A percentile compares a stretch with the other conserved stretches of the same genome.
phyloP scores from a whole-genome alignment of 2,797 vertebrate species.

The Sebastes melanostomus region DNA sequence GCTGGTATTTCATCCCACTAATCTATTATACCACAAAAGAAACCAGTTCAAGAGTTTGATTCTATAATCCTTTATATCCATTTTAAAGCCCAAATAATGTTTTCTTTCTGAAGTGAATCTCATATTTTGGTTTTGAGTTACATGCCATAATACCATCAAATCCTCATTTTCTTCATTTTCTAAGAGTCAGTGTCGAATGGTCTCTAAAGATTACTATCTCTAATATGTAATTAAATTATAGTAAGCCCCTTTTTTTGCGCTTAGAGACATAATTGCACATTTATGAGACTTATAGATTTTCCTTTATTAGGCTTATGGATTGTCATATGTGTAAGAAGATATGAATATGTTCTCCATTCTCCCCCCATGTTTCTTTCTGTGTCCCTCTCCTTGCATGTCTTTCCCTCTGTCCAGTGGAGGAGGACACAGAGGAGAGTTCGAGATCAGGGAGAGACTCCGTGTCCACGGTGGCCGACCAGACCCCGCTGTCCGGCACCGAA shows the following conservation, averaged over 20 bases:
- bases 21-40: not conserved
- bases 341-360: not conserved
- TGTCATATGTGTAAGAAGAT: not conserved
- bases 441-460: constrained; percentile 94
- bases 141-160: not conserved
- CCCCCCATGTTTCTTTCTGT: not conserved
- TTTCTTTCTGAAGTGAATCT: not conserved
- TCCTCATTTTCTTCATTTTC: not conserved
- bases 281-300: constrained; percentile 1
- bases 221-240: constrained; percentile 7
- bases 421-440: constrained; percentile 94
- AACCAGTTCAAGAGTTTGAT: not conserved
- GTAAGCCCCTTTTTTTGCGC: not conserved
- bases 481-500: constrained; percentile 68
- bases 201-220: constrained; percentile 10
- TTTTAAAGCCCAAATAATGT: not conserved
- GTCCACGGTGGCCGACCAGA: constrained; percentile 89
- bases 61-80: not conserved
- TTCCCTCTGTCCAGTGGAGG: constrained; percentile 73
- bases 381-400: not conserved
- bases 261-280: constrained; percentile 13
- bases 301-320: constrained; percentile 11
- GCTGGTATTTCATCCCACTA: not conserved
- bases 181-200: not conserved
- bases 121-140: not conserved